Percentiles rank a stretch among this genome's conserved stretches.
Conservation (phyloP, 2,888 invertebrate species). For the Tetanocera ferruginea region DNA sequence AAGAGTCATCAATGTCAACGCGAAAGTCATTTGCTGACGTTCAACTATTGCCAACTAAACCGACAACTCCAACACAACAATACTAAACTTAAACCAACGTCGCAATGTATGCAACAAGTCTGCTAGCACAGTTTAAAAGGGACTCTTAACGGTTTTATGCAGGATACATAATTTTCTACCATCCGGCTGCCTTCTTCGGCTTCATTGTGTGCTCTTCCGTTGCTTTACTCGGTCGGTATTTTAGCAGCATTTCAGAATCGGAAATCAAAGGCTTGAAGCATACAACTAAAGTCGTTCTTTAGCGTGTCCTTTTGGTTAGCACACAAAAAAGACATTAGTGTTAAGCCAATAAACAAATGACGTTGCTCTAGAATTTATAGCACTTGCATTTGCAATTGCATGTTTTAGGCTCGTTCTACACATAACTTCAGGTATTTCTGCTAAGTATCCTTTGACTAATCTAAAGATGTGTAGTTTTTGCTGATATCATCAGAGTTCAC, state of each 20-base stretch:
- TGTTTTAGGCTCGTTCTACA: background rate
- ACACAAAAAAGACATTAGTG: conserved; percentile 39
- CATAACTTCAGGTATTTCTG: background rate
- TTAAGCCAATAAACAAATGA: conserved; percentile 39
- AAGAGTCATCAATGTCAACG: conserved; percentile 30
- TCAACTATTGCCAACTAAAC: conserved; percentile 12
- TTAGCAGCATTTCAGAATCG: conserved; percentile 59
- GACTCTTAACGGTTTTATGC: background rate
- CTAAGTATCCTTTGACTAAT: too few relatives aligned
- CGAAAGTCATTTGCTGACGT: conserved; percentile 15
- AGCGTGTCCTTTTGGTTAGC: background rate
- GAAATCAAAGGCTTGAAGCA: conserved; percentile 61
- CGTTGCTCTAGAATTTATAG: conserved; percentile 26
- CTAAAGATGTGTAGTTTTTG: too few relatives aligned
- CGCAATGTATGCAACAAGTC: conserved; percentile 17
- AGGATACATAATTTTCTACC: conserved; percentile 31
- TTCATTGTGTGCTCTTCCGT: background rate
- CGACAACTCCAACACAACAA: too few relatives aligned
- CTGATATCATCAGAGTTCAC: too few relatives aligned
- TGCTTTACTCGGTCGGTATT: conserved; percentile 55
- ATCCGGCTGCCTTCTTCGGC: background rate
- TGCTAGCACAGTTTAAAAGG: background rate
- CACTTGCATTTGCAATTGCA: conserved; percentile 13
- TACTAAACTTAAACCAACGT: background rate
- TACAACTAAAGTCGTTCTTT: conserved; percentile 43